Percentiles rank a stretch among this genome's conserved stretches.
Conservation (phyloP, 2,888 invertebrate genomes). For the Elmis aenea region DNA sequence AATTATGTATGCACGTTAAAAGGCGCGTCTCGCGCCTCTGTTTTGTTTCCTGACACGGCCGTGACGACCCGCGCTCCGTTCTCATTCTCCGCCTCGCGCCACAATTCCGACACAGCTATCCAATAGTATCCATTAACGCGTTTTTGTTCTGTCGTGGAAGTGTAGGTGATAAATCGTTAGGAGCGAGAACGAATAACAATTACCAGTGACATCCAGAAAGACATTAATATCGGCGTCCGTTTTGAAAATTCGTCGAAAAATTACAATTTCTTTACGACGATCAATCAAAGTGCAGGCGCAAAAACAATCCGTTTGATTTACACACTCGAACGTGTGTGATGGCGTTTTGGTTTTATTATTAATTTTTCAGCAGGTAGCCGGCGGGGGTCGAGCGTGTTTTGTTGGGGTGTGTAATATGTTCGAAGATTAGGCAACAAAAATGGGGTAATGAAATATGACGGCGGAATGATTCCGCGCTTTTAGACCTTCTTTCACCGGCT, state of each 20-base stretch:
- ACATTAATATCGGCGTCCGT: conserved; percentile 18
- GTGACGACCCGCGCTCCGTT: too few relatives aligned
- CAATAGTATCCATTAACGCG: too few relatives aligned
- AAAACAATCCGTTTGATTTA: conserved; percentile 20
- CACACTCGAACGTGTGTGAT: conserved; percentile 13
- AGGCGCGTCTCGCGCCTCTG: too few relatives aligned
- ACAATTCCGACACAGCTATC: too few relatives aligned
- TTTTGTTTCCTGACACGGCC: too few relatives aligned
- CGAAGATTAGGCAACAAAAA: conserved; percentile 4
- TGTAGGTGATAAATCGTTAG: conserved; percentile 14
- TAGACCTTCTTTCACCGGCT: conserved; percentile 4
- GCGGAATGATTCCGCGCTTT: conserved; percentile 16
- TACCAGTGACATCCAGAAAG: conserved; percentile 19
- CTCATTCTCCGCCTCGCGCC: too few relatives aligned
- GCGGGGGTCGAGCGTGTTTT: too few relatives aligned
- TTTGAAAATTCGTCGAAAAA: conserved; percentile 19
- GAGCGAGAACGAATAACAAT: conserved; percentile 17
- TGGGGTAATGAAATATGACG: conserved; percentile 14
- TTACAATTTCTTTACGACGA: conserved; percentile 18
- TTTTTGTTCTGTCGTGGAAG: too few relatives aligned
- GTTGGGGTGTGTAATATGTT: too few relatives aligned
- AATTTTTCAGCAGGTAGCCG: too few relatives aligned
- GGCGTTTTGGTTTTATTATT: conserved; percentile 8
- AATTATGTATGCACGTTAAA: too few relatives aligned
- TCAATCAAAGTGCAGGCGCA: conserved; percentile 13